Evolutionary conservation across 2,113 vertebrate species (phyloP).

Genomic region (Erinaceus europaeus): DNA sequence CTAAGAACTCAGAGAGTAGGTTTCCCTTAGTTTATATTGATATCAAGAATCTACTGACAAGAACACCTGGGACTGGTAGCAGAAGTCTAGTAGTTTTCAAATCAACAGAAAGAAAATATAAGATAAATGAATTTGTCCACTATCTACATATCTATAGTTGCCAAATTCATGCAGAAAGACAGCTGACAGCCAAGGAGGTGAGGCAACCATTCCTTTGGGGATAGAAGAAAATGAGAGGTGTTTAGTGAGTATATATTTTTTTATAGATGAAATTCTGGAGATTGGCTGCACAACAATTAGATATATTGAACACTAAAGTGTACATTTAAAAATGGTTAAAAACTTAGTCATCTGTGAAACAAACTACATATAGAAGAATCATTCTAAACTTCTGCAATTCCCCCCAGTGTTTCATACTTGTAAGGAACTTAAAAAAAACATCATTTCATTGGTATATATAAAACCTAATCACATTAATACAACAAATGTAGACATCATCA

Average conservation of each 20-base stretch:
- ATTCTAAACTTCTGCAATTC: too few relatives aligned
- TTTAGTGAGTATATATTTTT: neutral
- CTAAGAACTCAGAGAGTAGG: neutral
- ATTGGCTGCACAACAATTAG: neutral
- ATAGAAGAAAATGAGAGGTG: neutral
- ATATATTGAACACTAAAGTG: neutral
- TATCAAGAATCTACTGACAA: neutral
- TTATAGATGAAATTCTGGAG: neutral
- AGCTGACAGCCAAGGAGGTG: neutral
- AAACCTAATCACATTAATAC: too few relatives aligned
- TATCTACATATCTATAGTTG: neutral
- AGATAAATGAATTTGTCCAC: slow-evolving; percentile 16
- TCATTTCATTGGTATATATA: too few relatives aligned
- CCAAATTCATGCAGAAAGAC: neutral
- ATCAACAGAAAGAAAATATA: neutral
- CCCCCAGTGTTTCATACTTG: too few relatives aligned
- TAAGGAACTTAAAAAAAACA: too few relatives aligned
- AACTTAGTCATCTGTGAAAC: too few relatives aligned
- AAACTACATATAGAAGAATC: too few relatives aligned
- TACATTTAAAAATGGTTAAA: neutral
- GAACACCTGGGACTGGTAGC: neutral
- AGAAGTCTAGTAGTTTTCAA: slow-evolving; percentile 16
- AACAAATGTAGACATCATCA: too few relatives aligned
- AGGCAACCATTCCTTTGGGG: rapidly evolving
- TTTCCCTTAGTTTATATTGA: neutral